Percentiles rank a stretch among this genome's conserved stretches.
These are phyloP conservation scores for Orius insidiosus DNA, from an alignment of 1,140 invertebrate species.

Conservation along the genomic window DNA sequence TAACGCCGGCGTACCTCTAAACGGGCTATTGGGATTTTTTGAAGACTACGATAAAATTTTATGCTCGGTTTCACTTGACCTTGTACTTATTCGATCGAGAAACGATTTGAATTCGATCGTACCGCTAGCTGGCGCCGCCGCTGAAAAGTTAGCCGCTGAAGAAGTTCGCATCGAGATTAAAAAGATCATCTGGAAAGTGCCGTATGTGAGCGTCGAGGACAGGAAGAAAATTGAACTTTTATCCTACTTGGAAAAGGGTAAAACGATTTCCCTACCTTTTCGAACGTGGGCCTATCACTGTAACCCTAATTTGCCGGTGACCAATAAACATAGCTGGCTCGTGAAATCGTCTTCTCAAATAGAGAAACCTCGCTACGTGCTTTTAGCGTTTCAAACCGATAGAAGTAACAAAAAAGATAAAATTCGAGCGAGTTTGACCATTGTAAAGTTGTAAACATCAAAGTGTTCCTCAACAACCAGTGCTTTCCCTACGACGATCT, in stretches of 20 bases:
- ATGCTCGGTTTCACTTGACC: constrained; percentile 27
- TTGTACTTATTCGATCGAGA: constrained; percentile 25
- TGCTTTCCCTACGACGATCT: constrained; percentile 23
- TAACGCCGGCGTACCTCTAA: constrained; percentile 25
- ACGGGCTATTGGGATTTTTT: constrained; percentile 26
- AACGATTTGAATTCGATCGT: constrained; percentile 19
- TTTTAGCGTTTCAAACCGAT: constrained; percentile 20
- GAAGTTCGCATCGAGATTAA: constrained; percentile 18
- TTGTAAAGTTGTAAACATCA: constrained; percentile 20
- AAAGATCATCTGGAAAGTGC: constrained; percentile 22
- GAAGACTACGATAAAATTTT: constrained; percentile 30
- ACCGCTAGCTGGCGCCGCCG: no score
- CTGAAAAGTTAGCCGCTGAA: neutral
- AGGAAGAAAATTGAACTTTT: constrained; percentile 13
- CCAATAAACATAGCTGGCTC: constrained; percentile 20
- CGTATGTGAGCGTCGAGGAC: constrained; percentile 20
- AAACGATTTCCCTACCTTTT: constrained; percentile 22
- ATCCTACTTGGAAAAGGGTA: constrained; percentile 18
- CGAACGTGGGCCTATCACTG: constrained; percentile 25
- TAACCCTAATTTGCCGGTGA: constrained; percentile 23
- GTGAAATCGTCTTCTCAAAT: constrained; percentile 22
- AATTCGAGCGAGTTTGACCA: constrained; percentile 20
- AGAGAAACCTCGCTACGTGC: constrained; percentile 22
- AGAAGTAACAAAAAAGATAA: constrained; percentile 14
- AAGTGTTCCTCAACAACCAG: constrained; percentile 24